phyloP scores from a whole-genome alignment of 2,888 invertebrate species.

The Cenopis cana region DNA sequence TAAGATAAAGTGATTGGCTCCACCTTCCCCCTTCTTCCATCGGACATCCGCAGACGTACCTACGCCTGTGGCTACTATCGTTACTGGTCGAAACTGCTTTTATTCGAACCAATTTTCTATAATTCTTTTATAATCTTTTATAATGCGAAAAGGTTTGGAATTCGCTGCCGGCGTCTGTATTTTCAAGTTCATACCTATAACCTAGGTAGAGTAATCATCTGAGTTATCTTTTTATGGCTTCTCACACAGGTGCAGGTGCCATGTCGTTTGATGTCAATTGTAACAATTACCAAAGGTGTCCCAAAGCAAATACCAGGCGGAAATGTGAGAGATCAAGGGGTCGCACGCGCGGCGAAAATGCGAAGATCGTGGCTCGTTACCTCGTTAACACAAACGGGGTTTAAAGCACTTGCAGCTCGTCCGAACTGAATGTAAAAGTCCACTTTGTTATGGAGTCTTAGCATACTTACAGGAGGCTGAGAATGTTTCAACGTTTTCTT shows the following conservation, averaged over 20 bases:
- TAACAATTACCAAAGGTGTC: slow-evolving; percentile 12
- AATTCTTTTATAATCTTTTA: too few relatives aligned
- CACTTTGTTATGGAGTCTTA: neutral
- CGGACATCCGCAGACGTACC: too few relatives aligned
- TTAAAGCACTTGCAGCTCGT: neutral
- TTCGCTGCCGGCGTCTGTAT: too few relatives aligned
- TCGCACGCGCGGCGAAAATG: slow-evolving; percentile 42
- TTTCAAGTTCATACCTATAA: too few relatives aligned
- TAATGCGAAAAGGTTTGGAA: too few relatives aligned
- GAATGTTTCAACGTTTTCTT: neutral
- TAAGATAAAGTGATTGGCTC: too few relatives aligned
- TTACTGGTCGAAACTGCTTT: too few relatives aligned
- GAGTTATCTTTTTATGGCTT: too few relatives aligned
- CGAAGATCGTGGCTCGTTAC: slow-evolving; percentile 45
- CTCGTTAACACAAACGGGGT: slow-evolving; percentile 15
- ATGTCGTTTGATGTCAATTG: slow-evolving; percentile 7
- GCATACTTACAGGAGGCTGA: neutral
- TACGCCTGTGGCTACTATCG: too few relatives aligned
- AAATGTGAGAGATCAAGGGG: slow-evolving; percentile 41
- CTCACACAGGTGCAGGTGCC: slow-evolving; percentile 1
- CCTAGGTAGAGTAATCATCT: too few relatives aligned
- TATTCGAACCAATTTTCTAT: too few relatives aligned
- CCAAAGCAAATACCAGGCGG: slow-evolving; percentile 27
- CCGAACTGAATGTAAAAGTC: neutral
- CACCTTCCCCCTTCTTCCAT: too few relatives aligned